phyloP scores from a whole-genome alignment of 1,140 invertebrate species.

The Zaprionus gabonicus region DNA sequence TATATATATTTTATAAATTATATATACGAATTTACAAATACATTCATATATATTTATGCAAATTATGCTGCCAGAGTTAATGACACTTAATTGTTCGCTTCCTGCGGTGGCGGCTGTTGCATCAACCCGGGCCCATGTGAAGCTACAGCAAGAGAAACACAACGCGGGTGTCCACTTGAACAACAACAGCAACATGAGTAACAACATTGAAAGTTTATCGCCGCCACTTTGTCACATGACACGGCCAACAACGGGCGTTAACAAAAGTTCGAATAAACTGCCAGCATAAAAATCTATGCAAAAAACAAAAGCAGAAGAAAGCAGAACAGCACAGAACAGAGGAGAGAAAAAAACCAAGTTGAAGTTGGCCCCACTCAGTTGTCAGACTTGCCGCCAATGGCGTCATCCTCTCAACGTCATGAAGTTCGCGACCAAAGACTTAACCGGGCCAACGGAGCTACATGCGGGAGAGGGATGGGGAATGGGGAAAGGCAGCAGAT shows the following conservation, averaged over 20 bases:
- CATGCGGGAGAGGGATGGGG: not conserved
- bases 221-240: conserved; percentile 77
- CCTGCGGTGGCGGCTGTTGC: conserved; percentile 17
- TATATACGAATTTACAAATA: conserved; percentile 41
- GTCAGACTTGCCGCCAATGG: conserved; percentile 34
- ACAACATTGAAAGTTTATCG: conserved; percentile 57
- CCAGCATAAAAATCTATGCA: conserved; percentile 51
- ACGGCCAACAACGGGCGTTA: conserved; percentile 60
- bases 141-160: conserved; percentile 7
- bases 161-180: conserved; percentile 11
- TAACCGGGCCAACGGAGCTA: conserved; percentile 31
- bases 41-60: conserved; percentile 62
- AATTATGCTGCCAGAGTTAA: conserved; percentile 62
- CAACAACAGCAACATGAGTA: conserved; percentile 21
- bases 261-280: conserved; percentile 56
- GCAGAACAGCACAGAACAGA: not conserved
- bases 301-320: conserved; percentile 1
- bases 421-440: conserved; percentile 51
- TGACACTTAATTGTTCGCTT: conserved; percentile 68
- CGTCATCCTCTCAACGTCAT: conserved; percentile 48
- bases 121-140: conserved; percentile 2
- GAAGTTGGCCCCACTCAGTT: conserved; percentile 16
- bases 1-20: conserved; percentile 34
- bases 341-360: conserved; percentile 6
- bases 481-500: not conserved